Base-by-base conservation (phyloP, 2,888 invertebrate genomes). In the Meiosimyza decipiens region DNA sequence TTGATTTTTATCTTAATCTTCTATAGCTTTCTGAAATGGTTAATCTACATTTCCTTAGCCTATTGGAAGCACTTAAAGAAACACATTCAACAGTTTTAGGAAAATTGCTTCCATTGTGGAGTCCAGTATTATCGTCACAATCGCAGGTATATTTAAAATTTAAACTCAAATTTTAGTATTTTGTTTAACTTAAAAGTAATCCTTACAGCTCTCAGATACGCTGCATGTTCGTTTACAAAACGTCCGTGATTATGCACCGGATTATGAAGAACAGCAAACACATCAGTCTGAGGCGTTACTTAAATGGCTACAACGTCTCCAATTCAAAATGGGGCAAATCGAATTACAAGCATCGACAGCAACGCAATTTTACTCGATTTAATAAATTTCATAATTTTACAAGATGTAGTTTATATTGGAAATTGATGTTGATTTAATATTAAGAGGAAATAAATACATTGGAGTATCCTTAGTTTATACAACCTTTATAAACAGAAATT, bases 301-400 rank as follows among this genome's bases (percentile, higher is more conserved):
- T 2, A 92, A 94, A 79, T 97, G 98, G 93, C 89, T 99, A 71
- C 96, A 97, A 87, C 90, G 97, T 66, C 90, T 98, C 75, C 96
- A 98, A 85, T 97, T 98, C 85, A 99, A 98, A 89, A 97, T 99
- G 93, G 97, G 97, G 6, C 98, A 99, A 88, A 94, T 98, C 71
- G 99, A 99, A 88, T 88, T 96, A 77, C 96, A 97, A 86, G 95
- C 95, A 2, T 95, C 95, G 0, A 94, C 94, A 68, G 95, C 94
- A n/a, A 95, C 95, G 9, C 96, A 96, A 84, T 95, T 96, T 87
- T 96, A 94, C 86, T 91, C 92, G 50, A 90, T 93, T 80, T 93
- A 90, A 87, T 40, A 62, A 64, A 59, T 13, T 33, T 64, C 64
- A 13, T 40, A 55, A 52, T n/a, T 64, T 63, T 50, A 70, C 66